Evolutionary conservation across 1,140 invertebrate genomes (phyloP), one percentile per base, ranked within the genome.

Genomic region (Drosophila subpulchrella): DNA sequence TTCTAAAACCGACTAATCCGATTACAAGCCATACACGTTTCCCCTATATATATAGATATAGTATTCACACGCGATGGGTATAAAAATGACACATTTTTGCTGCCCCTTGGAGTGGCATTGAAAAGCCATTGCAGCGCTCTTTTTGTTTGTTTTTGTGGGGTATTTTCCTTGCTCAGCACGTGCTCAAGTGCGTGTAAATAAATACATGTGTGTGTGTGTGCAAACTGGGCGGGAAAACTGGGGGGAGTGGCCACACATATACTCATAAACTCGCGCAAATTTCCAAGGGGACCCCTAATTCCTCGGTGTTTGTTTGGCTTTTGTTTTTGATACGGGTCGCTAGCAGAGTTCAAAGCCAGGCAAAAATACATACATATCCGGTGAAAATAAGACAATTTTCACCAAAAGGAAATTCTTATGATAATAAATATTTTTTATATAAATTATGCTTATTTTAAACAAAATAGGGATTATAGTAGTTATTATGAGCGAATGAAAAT

Each of bases 151-250:
- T 32, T 65, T 30, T 50, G 30, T 66, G 41, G 72, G 62, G 53
- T 54, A 41, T 75, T 48, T 74, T 70, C 74, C 59, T 38, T 75
- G 58, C 82, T 58, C 70, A 88, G 82, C 83, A 86, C 84, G 84
- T 88, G 84, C 84, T 83, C 80, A 89, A 88, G 76, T 75, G 84
- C 62, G 76, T 89, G 84, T 83, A 80, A 74, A 89, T 68, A 83
- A 68, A 73, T 51, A 72, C 48, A 75, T 48, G 54, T 41, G 46
- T 48, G 32, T 61, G 15, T 11, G 30, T 38, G 57, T 63, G 38
- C 6, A n/a, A n/a, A n/a, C 0, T 6, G 38, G 27, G 59, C 50
- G 44, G 15, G 27, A 27, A 27, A 27, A 27, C 1, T 27, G 27
- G 48, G 34, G 50, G 51, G 30, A 11, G 50, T 36, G 51, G 41